A percentile compares a stretch with the other conserved stretches of the same genome.
Evolutionary conservation across 2,888 invertebrate species (phyloP).

Genomic region (Cantharis lateralis): DNA sequence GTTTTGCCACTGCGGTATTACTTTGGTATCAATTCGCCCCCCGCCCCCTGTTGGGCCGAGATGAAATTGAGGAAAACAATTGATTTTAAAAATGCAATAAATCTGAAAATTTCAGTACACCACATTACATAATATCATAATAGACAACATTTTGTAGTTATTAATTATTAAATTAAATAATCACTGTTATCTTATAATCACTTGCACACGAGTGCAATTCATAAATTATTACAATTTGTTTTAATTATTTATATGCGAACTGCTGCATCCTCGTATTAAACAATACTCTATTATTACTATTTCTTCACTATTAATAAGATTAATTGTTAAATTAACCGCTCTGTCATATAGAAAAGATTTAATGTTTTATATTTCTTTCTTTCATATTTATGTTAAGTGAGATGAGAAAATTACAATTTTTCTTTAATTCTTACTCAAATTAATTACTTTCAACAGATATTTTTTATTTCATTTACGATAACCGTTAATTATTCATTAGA

Average conservation of each 20-base stretch:
- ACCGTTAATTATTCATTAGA: constrained; percentile 28
- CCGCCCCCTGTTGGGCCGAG: background rate
- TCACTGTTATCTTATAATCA: background rate
- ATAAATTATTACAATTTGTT: constrained; percentile 1
- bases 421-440: constrained; percentile 22
- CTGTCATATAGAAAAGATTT: constrained; percentile 16
- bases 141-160: background rate
- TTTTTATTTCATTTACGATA: constrained; percentile 21
- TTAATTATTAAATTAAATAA: background rate
- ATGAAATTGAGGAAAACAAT: background rate
- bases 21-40: too few species aligned
- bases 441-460: constrained; percentile 23
- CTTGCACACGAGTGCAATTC: background rate
- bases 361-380: constrained; percentile 15
- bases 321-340: constrained; percentile 12
- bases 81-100: background rate
- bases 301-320: constrained; percentile 6
- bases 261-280: background rate
- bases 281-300: constrained; percentile 7
- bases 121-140: background rate
- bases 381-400: constrained; percentile 18
- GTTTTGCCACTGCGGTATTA: background rate
- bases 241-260: constrained; percentile 8
- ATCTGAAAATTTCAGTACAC: background rate
- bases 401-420: constrained; percentile 19